Conservation (phyloP, 2,797 vertebrate genomes). For the Falco concolor region DNA sequence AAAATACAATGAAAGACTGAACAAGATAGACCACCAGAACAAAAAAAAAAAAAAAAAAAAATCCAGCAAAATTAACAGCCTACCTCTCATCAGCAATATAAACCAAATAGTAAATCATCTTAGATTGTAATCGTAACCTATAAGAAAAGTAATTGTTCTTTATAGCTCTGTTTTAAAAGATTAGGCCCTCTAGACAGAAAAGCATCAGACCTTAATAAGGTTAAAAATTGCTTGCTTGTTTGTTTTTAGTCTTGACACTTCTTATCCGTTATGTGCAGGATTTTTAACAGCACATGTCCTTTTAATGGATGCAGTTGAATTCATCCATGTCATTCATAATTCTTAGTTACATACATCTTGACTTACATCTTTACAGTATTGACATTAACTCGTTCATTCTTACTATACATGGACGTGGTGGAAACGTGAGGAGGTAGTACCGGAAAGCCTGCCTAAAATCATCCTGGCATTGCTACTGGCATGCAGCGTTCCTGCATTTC, state of each 20-base stretch:
- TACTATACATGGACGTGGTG: background rate
- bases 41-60: background rate
- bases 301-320: background rate
- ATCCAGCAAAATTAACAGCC: background rate
- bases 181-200: constrained; percentile 24
- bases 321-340: background rate
- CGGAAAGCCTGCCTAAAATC: background rate
- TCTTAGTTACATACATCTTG: background rate
- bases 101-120: constrained; percentile 18
- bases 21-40: background rate
- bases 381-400: background rate
- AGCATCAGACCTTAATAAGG: constrained; percentile 27
- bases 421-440: background rate
- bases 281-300: constrained; percentile 14
- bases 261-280: background rate
- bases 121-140: background rate
- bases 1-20: background rate
- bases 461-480: background rate
- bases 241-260: background rate
- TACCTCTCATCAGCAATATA: background rate
- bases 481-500: background rate
- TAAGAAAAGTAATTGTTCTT: constrained; percentile 35
- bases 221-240: constrained; percentile 25
- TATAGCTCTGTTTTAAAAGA: constrained; percentile 23
- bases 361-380: background rate